Evolutionary conservation across 1,140 invertebrate species (phyloP).

Genomic region (Bombus sylvicola): DNA sequence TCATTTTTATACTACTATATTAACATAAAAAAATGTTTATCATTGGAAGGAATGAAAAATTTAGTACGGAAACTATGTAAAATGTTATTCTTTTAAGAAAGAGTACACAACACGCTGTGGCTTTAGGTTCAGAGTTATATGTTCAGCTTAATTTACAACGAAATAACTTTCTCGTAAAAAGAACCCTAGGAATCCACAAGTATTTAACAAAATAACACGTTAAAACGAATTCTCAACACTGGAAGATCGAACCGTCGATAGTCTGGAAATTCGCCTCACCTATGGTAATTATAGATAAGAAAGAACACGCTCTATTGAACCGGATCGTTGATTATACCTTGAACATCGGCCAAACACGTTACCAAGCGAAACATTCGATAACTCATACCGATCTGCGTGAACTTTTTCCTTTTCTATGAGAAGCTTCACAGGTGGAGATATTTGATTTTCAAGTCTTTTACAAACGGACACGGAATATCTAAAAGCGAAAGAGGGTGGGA

Average conservation of each 20-base stretch:
- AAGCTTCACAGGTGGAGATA: too few relatives aligned
- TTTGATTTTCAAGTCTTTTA: neutral
- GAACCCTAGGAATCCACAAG: too few relatives aligned
- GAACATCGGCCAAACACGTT: too few relatives aligned
- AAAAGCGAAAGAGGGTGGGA: neutral
- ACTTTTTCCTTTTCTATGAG: neutral
- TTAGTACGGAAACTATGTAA: too few relatives aligned
- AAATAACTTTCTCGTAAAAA: neutral
- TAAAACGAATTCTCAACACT: neutral
- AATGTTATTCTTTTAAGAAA: too few relatives aligned
- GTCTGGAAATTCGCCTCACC: neutral
- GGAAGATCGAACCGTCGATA: neutral
- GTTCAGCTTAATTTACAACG: neutral
- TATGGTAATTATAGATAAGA: neutral
- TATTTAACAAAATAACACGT: neutral
- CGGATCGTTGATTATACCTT: neutral
- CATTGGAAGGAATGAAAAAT: too few relatives aligned
- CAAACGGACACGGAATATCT: neutral
- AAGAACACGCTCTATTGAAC: neutral
- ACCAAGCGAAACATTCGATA: neutral
- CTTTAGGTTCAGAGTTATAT: too few relatives aligned
- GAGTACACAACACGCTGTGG: too few relatives aligned
- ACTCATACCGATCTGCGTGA: neutral
- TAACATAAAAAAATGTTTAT: too few relatives aligned
- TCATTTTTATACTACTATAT: too few relatives aligned